Conservation (phyloP, 2,797 vertebrate species). For the Lagodon rhomboides region DNA sequence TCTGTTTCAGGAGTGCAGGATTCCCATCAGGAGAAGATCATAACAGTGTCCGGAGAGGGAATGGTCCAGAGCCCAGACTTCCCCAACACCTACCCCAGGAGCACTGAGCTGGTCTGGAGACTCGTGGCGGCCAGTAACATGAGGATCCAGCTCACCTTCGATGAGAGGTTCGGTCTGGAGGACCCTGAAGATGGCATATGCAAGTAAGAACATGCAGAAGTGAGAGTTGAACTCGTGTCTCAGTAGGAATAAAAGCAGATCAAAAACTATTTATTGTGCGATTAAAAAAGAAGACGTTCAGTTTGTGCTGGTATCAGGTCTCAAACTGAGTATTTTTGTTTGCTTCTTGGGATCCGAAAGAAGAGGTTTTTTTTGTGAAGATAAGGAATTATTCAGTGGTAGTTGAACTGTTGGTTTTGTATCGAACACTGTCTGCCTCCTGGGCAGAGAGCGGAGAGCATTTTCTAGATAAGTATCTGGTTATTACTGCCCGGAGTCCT, state of each 20-base stretch:
- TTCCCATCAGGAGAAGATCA: conserved; percentile 94
- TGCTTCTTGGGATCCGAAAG: too few relatives aligned
- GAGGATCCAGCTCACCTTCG: conserved; percentile 95
- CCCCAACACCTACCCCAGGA: conserved; percentile 93
- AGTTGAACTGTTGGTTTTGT: too few relatives aligned
- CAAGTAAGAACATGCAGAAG: conserved; percentile 90
- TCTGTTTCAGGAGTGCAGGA: conserved; percentile 92
- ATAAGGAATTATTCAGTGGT: too few relatives aligned
- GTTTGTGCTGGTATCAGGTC: neutral
- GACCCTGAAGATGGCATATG: conserved; percentile 97
- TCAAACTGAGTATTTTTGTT: too few relatives aligned
- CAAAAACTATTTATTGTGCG: neutral
- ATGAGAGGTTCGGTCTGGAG: conserved; percentile 96
- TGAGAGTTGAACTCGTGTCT: too few relatives aligned
- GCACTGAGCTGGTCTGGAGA: conserved; percentile 92
- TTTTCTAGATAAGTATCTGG: too few relatives aligned
- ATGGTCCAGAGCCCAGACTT: conserved; percentile 95
- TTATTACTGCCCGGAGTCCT: too few relatives aligned
- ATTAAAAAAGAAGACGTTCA: neutral
- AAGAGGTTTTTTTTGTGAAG: too few relatives aligned
- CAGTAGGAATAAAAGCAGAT: neutral
- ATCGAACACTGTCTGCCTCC: too few relatives aligned
- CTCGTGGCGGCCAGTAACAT: conserved; percentile 90
- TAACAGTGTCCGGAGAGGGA: conserved; percentile 93
- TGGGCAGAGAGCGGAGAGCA: too few relatives aligned